These are phyloP conservation scores for Agelas oroides DNA, from an alignment of 37 sponge, comb jelly and placozoan genomes.

Conservation along the genomic window DNA sequence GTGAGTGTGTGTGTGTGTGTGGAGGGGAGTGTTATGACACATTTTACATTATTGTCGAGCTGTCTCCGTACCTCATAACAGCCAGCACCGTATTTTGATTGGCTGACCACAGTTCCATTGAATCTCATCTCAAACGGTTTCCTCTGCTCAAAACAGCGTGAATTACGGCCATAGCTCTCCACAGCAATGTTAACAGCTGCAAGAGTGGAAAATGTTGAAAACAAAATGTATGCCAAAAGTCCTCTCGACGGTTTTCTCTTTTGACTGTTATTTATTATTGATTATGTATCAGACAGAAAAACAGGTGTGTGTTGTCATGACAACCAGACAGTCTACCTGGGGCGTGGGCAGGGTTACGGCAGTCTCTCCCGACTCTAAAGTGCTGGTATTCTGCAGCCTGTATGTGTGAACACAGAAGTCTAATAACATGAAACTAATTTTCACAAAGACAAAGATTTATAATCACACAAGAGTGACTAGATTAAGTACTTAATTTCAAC, in stretches of 20 bases:
- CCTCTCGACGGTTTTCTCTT: too few species aligned
- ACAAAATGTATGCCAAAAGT: too few species aligned
- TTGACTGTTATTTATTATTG: too few species aligned
- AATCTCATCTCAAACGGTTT: not conserved
- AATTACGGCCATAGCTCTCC: conserved; percentile 26
- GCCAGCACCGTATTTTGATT: conserved; percentile 49
- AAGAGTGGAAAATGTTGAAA: too few species aligned
- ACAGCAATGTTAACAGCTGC: not conserved
- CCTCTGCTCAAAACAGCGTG: conserved; percentile 13
- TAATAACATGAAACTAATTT: too few species aligned
- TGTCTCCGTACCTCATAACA: conserved; percentile 40
- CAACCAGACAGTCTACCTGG: not conserved
- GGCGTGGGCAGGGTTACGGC: not conserved
- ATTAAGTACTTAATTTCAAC: too few species aligned
- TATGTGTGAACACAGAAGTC: not conserved
- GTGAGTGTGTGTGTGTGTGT: conserved; percentile 18
- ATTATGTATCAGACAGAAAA: too few species aligned
- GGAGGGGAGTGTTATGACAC: not conserved
- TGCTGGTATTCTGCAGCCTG: not conserved
- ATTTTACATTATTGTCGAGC: not conserved
- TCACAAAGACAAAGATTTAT: too few species aligned
- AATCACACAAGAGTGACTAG: too few species aligned
- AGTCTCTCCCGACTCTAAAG: not conserved
- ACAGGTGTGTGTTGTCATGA: too few species aligned
- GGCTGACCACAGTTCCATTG: not conserved